Conservation (phyloP, 2,113 vertebrate genomes). For the Channa argus region DNA sequence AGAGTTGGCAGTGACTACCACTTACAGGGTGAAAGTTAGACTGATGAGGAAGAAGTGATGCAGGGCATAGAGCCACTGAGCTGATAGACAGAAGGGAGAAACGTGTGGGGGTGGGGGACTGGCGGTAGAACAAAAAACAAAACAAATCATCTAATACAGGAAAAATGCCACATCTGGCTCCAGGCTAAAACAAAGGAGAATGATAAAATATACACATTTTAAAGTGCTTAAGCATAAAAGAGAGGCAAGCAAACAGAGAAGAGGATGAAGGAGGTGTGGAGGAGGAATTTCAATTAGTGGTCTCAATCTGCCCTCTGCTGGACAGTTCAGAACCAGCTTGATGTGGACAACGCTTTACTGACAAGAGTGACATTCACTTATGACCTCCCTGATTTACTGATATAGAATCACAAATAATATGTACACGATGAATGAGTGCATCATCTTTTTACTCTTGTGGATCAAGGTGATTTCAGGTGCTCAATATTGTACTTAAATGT, state of each 20-base stretch:
- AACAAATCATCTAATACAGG: constrained; percentile 68
- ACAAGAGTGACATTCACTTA: not conserved
- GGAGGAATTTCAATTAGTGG: not conserved
- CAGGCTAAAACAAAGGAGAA: constrained; percentile 18
- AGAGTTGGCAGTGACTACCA: constrained; percentile 42
- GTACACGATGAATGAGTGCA: not conserved
- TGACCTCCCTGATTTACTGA: not conserved
- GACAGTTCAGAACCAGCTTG: constrained; percentile 13
- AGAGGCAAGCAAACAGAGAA: constrained; percentile 9
- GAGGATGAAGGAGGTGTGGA: not conserved
- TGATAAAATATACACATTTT: constrained; percentile 22
- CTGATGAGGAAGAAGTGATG: constrained; percentile 38
- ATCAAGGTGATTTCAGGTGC: constrained; percentile 6
- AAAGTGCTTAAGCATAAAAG: constrained; percentile 46
- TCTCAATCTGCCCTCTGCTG: constrained; percentile 75
- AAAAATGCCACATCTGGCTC: constrained; percentile 66
- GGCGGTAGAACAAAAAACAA: constrained; percentile 61
- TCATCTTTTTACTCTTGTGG: not conserved
- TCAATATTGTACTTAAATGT: constrained; percentile 25
- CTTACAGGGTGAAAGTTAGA: constrained; percentile 27
- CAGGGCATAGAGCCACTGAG: constrained; percentile 40
- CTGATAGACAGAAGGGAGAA: constrained; percentile 13
- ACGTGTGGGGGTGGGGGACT: not conserved
- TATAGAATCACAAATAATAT: constrained; percentile 20
- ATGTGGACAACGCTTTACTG: not conserved